A percentile compares a stretch with the other conserved stretches of the same genome.
Conservation (phyloP, 2,797 vertebrate species). For the Columba guinea region DNA sequence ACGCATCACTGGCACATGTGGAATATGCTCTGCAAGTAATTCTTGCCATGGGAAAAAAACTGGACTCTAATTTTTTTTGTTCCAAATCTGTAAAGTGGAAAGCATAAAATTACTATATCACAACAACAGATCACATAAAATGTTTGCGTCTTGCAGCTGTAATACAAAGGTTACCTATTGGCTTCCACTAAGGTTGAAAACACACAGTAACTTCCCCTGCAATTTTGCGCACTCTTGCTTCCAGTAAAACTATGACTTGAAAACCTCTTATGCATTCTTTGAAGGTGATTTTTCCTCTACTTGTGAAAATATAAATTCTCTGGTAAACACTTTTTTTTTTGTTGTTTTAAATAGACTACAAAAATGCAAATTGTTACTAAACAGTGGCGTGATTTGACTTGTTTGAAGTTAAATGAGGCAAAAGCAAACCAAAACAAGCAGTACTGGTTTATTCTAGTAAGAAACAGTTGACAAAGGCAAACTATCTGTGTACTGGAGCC, state of each 20-base stretch:
- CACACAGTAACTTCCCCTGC: background rate
- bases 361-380: background rate
- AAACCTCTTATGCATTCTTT: background rate
- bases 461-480: background rate
- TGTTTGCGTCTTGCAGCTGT: background rate
- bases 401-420: background rate
- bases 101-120: background rate
- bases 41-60: background rate
- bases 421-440: background rate
- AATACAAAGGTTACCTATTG: background rate
- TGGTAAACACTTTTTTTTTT: background rate
- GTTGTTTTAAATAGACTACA: background rate
- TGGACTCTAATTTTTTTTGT: background rate
- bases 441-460: background rate
- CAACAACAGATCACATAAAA: background rate
- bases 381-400: background rate
- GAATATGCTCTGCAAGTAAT: background rate
- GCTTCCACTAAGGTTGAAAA: background rate
- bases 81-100: background rate
- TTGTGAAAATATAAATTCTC: background rate
- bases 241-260: background rate
- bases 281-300: background rate
- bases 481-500: accelerated
- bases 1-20: conserved; percentile 26
- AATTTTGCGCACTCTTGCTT: background rate